phyloP scores from a whole-genome alignment of 2,797 vertebrate genomes.

The Pristis pectinata region DNA sequence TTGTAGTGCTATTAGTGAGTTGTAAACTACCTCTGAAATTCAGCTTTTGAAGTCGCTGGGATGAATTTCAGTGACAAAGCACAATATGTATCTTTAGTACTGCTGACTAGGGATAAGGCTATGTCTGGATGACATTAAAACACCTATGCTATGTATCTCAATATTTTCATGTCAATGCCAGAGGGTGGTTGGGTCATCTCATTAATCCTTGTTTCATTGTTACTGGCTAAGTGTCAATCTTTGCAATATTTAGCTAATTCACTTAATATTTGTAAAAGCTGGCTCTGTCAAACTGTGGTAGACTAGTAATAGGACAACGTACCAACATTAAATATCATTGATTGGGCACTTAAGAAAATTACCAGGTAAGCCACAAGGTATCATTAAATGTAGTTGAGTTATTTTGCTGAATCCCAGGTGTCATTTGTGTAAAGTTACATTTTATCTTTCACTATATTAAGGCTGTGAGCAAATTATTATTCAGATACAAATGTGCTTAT shows the following conservation, averaged over 20 bases:
- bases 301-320: neutral
- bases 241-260: neutral
- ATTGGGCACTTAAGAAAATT: slow-evolving; percentile 1
- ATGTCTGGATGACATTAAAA: neutral
- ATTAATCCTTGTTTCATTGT: neutral
- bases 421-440: neutral
- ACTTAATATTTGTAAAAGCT: neutral
- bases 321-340: neutral
- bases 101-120: too few species aligned
- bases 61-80: too few species aligned
- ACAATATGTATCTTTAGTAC: too few species aligned
- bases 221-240: neutral
- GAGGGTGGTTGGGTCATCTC: neutral
- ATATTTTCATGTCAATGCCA: neutral
- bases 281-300: neutral
- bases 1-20: too few species aligned
- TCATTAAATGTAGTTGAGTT: neutral
- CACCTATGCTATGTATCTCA: neutral
- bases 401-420: neutral
- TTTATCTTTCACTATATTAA: slow-evolving; percentile 19
- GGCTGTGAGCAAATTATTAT: slow-evolving; percentile 46
- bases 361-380: neutral
- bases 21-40: too few species aligned
- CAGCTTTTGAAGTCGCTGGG: too few species aligned
- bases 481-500: slow-evolving; percentile 43